Evolutionary conservation across 2,888 invertebrate species (phyloP).

Genomic region (Leptopterna dolabrata): DNA sequence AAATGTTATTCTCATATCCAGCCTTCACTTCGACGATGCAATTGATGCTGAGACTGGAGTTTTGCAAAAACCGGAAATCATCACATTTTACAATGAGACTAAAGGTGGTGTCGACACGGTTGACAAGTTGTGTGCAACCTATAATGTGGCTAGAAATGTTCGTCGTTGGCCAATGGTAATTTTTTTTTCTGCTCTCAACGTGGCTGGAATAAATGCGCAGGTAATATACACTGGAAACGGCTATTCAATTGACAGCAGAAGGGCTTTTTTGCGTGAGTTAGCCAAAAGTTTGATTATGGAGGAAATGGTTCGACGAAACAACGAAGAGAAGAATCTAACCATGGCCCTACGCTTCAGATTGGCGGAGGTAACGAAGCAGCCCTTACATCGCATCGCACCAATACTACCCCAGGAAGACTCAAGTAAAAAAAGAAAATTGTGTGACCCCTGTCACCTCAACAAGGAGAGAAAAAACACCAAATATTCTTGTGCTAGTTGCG

Average conservation of each 20-base stretch:
- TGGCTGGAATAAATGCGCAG: slow-evolving; percentile 62
- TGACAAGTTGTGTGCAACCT: slow-evolving; percentile 61
- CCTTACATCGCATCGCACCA: neutral
- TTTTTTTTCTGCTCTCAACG: slow-evolving; percentile 61
- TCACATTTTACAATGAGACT: slow-evolving; percentile 1
- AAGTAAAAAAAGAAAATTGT: no score
- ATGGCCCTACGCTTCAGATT: no score
- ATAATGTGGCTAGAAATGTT: slow-evolving; percentile 61
- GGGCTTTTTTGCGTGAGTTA: neutral
- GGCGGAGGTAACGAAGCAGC: neutral
- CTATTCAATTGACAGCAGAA: neutral
- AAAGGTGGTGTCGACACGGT: neutral
- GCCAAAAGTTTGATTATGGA: neutral
- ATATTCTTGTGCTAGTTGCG: no score
- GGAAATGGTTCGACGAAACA: neutral
- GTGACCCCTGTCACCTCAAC: no score
- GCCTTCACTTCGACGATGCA: neutral
- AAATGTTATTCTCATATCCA: neutral
- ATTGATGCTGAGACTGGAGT: neutral
- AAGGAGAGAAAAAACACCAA: neutral
- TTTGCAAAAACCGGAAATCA: neutral
- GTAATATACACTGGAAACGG: slow-evolving; percentile 7
- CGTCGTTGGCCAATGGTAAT: slow-evolving; percentile 58
- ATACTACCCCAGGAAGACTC: neutral
- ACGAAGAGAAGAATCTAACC: no score